phyloP scores from a whole-genome alignment of 2,888 invertebrate species.

The Ametastegia equiseti region DNA sequence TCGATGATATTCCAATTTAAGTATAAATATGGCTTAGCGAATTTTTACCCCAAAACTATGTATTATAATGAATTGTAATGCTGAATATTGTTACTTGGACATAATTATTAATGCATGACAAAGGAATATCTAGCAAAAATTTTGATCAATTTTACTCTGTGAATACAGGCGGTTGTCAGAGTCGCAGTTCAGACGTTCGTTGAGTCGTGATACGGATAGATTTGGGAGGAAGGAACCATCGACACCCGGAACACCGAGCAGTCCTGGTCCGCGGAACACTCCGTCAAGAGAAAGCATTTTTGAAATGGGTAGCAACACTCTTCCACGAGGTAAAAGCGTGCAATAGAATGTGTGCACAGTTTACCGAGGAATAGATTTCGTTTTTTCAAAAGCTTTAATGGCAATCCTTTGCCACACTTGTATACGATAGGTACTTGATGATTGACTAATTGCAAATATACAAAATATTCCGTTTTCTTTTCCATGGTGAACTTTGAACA shows the following conservation, averaged over 20 bases:
- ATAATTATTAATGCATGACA: neutral
- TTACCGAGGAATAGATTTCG: constrained; percentile 60
- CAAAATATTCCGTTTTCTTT: constrained; percentile 6
- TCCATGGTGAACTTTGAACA: constrained; percentile 40
- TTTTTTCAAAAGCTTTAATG: neutral
- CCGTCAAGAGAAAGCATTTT: constrained; percentile 69
- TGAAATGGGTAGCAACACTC: constrained; percentile 71
- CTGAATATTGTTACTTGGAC: neutral
- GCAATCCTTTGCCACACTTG: neutral
- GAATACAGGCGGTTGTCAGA: constrained; percentile 69
- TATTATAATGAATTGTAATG: neutral
- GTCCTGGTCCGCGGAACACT: constrained; percentile 64
- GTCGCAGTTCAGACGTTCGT: constrained; percentile 70
- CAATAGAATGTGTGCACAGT: constrained; percentile 57
- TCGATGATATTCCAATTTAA: neutral
- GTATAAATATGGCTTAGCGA: neutral
- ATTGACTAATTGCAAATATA: neutral
- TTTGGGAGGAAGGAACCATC: constrained; percentile 67
- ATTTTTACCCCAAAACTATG: neutral
- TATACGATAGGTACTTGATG: neutral
- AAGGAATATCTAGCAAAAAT: neutral
- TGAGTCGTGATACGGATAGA: constrained; percentile 69
- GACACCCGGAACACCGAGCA: constrained; percentile 63
- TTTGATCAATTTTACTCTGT: constrained; percentile 29
- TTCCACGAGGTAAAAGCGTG: constrained; percentile 72